Evolutionary conservation across 2,888 invertebrate species (phyloP).

Genomic region (Orchesellides sinensis): DNA sequence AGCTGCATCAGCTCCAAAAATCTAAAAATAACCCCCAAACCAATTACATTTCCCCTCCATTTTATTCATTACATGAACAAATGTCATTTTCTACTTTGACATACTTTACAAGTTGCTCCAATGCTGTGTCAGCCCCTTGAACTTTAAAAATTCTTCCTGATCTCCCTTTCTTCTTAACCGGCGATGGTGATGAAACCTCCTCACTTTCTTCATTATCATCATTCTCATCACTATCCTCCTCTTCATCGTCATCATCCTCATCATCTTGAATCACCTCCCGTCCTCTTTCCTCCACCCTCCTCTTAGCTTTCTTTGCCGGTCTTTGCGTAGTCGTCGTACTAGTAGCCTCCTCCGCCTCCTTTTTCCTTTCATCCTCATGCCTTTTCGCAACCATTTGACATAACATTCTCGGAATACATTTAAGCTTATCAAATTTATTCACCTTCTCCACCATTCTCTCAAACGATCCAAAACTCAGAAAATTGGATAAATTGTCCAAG

Average conservation of each 20-base stretch:
- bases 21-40: constrained; percentile 37
- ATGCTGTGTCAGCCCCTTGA: constrained; percentile 69
- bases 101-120: constrained; percentile 72
- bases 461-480: constrained; percentile 65
- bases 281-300: constrained; percentile 18
- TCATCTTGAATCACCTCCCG: too few species aligned
- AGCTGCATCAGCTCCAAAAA: constrained; percentile 73
- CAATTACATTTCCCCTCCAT: neutral
- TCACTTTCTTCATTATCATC: neutral
- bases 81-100: neutral
- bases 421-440: constrained; percentile 69
- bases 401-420: constrained; percentile 70
- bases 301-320: constrained; percentile 23
- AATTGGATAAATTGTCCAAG: constrained; percentile 36
- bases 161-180: constrained; percentile 14
- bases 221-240: constrained; percentile 12
- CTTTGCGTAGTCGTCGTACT: constrained; percentile 38
- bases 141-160: constrained; percentile 67
- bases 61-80: constrained; percentile 8
- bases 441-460: constrained; percentile 68
- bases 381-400: constrained; percentile 72
- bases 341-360: neutral
- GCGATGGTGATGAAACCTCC: too few species aligned
- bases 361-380: constrained; percentile 52
- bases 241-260: neutral